Conservation (phyloP, 1,140 invertebrate species). For the Hetaerina americana region DNA sequence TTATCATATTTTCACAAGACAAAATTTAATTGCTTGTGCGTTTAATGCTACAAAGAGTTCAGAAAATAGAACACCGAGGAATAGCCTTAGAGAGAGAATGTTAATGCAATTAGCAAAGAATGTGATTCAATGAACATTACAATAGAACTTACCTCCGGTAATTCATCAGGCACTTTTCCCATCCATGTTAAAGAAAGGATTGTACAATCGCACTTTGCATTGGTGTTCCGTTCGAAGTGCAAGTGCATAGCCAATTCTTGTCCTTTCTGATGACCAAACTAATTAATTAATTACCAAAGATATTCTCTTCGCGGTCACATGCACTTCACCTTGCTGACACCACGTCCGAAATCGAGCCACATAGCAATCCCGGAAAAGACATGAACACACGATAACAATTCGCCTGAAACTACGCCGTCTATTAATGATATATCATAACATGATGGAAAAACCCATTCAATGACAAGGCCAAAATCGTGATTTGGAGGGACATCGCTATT, state of each 20-base stretch:
- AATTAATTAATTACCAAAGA: not conserved
- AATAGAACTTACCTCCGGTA: constrained; percentile 73
- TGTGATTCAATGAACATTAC: too few species aligned
- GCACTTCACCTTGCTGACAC: not conserved
- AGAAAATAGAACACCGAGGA: too few species aligned
- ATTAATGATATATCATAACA: not conserved
- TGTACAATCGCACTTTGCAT: constrained; percentile 87
- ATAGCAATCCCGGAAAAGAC: not conserved
- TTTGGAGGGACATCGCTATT: not conserved
- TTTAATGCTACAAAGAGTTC: too few species aligned
- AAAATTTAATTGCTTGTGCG: too few species aligned
- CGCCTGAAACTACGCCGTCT: not conserved
- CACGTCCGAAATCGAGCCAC: not conserved
- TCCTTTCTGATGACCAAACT: not conserved
- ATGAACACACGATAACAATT: not conserved
- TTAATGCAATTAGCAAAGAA: too few species aligned
- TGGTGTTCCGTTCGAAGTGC: constrained; percentile 84
- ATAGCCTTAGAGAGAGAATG: too few species aligned
- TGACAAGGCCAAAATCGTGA: not conserved
- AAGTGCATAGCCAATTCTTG: constrained; percentile 54
- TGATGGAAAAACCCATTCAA: not conserved
- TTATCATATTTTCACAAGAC: too few species aligned
- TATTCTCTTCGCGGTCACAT: not conserved
- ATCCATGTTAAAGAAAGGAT: constrained; percentile 94
- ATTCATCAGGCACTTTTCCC: constrained; percentile 91